Base-by-base conservation (phyloP, 2,888 invertebrate genomes). In the Ypsolopha sequella region DNA sequence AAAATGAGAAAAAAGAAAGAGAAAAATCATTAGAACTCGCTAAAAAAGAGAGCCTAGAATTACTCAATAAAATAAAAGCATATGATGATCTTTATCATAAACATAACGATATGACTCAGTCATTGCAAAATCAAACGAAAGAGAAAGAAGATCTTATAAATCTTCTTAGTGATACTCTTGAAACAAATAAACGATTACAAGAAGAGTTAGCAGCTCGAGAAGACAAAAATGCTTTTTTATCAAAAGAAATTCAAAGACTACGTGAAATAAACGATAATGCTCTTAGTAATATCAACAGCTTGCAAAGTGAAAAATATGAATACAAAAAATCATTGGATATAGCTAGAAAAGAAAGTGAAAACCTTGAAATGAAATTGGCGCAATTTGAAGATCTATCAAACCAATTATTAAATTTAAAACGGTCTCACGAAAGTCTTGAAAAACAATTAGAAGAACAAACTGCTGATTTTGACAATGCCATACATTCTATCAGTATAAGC, bases 1-100 rank as follows among this genome's bases (percentile, higher is more conserved):
- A 76, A 56, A 68, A 58, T 55, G 77, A 81, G 64, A 78, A 73
- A 55, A 53, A 57, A 48, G 55, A 68, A 51, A 64, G 65, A 10
- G 51, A 74, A 1, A 60, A 61, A 48, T 70, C 70, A 10, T 56
- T 80, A 39, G 61, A 73, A 38, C 48, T 74, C 52, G 73, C 72
- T 10, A 70, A 61, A 56, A 66, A 67, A 57, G 78, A 84, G 61
- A 82, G 80, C 58, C 60, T 69, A 55, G 73, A 76, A 53, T 55
- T 81, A 53, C 54, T 80, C 11, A 58, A 71, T 52, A 76, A 67
- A 58, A 60, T 76, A 3, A 73, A 68, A 60, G 60, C 68, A 55
- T 70, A 68, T 53, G 63, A 70, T 53, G 58, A 68, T 9, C 51
- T 64, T 4, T 47, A 65, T 36, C 56, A 62, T 50, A 62, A 59